Evolutionary conservation across 2,797 vertebrate genomes (phyloP).

Genomic region (Microcaecilia unicolor): DNA sequence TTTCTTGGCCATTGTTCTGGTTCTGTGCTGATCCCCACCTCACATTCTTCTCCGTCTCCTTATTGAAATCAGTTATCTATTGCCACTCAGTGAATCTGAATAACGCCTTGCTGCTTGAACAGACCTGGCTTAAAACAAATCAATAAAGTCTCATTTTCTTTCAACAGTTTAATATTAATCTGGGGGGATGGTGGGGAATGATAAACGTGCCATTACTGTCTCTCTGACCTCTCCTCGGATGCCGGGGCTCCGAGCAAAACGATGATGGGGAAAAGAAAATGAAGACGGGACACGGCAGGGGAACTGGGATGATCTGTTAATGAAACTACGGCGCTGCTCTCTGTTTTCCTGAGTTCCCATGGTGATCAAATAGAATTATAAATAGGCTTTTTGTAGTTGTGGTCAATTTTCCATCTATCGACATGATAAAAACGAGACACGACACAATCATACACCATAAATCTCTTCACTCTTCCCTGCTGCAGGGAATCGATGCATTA

Average conservation of each 20-base stretch:
- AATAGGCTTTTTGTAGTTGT: conserved; percentile 80
- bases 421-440: conserved; percentile 83
- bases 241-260: conserved; percentile 58
- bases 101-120: conserved; percentile 70
- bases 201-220: conserved; percentile 64
- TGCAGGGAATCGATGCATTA: conserved; percentile 76
- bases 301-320: conserved; percentile 75
- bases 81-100: conserved; percentile 71
- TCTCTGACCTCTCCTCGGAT: conserved; percentile 60
- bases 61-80: conserved; percentile 84
- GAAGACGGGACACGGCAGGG: conserved; percentile 76
- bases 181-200: conserved; percentile 67
- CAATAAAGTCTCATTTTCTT: conserved; percentile 89
- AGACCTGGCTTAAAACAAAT: conserved; percentile 80
- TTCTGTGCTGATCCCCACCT: conserved; percentile 51
- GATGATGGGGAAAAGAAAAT: conserved; percentile 69
- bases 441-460: conserved; percentile 81
- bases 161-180: conserved; percentile 88
- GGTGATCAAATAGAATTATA: conserved; percentile 85
- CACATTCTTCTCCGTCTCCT: conserved; percentile 69
- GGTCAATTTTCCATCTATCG: conserved; percentile 81
- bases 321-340: conserved; percentile 70
- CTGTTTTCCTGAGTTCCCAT: conserved; percentile 78
- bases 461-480: conserved; percentile 76
- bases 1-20: conserved; percentile 64